These are phyloP conservation scores for Salvator merianae DNA, from an alignment of 2,113 vertebrate genomes.

Conservation along the genomic window DNA sequence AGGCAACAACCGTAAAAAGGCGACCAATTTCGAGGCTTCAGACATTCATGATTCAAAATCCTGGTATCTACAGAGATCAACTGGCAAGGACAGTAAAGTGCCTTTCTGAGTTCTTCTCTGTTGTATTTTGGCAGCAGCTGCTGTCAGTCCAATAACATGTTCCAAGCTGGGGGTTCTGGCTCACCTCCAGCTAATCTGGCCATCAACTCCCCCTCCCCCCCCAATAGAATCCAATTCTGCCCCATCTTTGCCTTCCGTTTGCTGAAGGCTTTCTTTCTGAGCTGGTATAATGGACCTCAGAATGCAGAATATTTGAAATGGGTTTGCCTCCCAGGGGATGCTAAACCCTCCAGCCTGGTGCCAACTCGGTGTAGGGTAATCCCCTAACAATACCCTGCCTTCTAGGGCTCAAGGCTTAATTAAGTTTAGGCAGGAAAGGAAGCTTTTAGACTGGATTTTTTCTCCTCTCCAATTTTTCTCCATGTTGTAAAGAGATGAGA, in stretches of 20 bases:
- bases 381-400: not conserved
- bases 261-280: not conserved
- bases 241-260: not conserved
- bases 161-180: too few relatives aligned
- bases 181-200: not conserved
- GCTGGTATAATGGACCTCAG: not conserved
- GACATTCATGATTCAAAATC: too few relatives aligned
- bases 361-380: not conserved
- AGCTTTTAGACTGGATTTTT: not conserved
- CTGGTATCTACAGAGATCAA: too few relatives aligned
- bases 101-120: not conserved
- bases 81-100: too few relatives aligned
- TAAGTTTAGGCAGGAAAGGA: not conserved
- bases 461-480: not conserved
- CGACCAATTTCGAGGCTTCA: too few relatives aligned
- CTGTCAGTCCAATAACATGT: not conserved
- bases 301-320: not conserved
- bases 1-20: too few relatives aligned
- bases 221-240: not conserved
- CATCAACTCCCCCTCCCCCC: not conserved
- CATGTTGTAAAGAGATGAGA: not conserved
- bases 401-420: not conserved
- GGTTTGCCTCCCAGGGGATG: not conserved
- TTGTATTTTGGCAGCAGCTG: not conserved
- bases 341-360: not conserved